These are phyloP conservation scores for Boulengeromyrus knoepffleri DNA, from an alignment of 2,113 vertebrate genomes.

Conservation along the genomic window DNA sequence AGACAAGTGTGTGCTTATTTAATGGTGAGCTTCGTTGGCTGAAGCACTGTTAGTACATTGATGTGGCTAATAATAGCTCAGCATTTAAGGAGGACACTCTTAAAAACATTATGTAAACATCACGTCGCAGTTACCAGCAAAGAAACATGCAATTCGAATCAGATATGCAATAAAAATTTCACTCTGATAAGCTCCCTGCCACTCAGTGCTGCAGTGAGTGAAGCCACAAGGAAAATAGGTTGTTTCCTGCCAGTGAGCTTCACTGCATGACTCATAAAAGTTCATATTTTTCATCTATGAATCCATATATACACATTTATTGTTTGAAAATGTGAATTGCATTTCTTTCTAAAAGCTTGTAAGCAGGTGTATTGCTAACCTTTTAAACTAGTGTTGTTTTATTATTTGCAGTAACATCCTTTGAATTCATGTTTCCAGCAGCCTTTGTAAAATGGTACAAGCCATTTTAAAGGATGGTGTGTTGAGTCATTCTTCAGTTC, in stretches of 20 bases:
- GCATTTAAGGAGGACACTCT: background rate
- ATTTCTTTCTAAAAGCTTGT: background rate
- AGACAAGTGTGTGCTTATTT: background rate
- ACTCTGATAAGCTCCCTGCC: background rate
- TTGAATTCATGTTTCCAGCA: background rate
- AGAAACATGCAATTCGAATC: background rate
- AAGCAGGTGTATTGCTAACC: background rate
- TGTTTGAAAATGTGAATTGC: background rate
- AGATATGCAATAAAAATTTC: background rate
- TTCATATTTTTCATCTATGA: too few species aligned
- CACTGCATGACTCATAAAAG: too few species aligned
- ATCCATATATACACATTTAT: background rate
- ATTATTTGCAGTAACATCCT: background rate
- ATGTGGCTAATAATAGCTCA: background rate
- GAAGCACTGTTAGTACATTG: background rate
- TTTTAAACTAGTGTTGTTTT: background rate
- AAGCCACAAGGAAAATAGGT: too few species aligned
- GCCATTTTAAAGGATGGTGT: background rate
- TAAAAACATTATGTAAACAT: background rate
- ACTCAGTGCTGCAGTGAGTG: too few species aligned
- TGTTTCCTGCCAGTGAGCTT: too few species aligned
- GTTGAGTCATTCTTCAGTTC: background rate
- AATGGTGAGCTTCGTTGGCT: background rate
- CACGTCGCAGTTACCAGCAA: background rate
- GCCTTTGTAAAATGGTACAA: background rate